Evolutionary conservation across 2,797 vertebrate species (phyloP).

Genomic region (Hoplostethus atlanticus): DNA sequence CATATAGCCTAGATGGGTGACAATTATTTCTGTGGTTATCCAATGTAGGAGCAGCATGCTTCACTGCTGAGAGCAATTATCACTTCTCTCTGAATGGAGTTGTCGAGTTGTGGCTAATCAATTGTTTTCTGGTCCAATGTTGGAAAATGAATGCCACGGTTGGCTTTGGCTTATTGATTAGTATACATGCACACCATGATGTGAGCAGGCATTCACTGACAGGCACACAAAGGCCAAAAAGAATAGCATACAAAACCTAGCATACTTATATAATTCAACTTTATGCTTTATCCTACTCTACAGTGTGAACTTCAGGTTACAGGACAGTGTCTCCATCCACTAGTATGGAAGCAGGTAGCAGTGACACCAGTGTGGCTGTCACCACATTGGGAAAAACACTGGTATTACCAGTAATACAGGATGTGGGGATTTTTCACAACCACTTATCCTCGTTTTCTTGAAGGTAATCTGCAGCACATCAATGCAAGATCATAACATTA

Average conservation of each 20-base stretch:
- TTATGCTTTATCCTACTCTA: too few relatives aligned
- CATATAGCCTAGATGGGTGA: conserved; percentile 14
- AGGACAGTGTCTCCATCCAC: not conserved
- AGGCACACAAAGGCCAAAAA: conserved; percentile 54
- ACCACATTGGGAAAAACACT: conserved; percentile 11
- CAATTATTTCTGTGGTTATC: conserved; percentile 40
- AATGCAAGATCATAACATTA: conserved; percentile 29
- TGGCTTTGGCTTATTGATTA: conserved; percentile 69
- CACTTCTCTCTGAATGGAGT: conserved; percentile 39
- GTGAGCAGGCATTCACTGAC: conserved; percentile 60
- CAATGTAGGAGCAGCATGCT: conserved; percentile 3
- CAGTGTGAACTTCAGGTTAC: not conserved
- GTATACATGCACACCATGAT: conserved; percentile 54
- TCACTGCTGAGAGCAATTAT: conserved; percentile 40
- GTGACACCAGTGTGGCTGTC: conserved; percentile 13
- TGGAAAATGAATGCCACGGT: conserved; percentile 44
- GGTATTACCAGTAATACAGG: conserved; percentile 9
- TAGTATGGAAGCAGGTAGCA: conserved; percentile 27
- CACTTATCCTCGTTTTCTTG: not conserved
- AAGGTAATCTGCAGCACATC: conserved; percentile 38
- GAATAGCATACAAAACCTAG: conserved; percentile 54
- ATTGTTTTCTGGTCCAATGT: conserved; percentile 27
- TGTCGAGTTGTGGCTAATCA: conserved; percentile 59
- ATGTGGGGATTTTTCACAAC: not conserved
- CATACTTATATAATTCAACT: conserved; percentile 48